Evolutionary conservation across 53 echinoderm and acorn worm genomes (phyloP), one percentile per base, ranked within the genome.

Genomic region (Apostichopus leukothele): DNA sequence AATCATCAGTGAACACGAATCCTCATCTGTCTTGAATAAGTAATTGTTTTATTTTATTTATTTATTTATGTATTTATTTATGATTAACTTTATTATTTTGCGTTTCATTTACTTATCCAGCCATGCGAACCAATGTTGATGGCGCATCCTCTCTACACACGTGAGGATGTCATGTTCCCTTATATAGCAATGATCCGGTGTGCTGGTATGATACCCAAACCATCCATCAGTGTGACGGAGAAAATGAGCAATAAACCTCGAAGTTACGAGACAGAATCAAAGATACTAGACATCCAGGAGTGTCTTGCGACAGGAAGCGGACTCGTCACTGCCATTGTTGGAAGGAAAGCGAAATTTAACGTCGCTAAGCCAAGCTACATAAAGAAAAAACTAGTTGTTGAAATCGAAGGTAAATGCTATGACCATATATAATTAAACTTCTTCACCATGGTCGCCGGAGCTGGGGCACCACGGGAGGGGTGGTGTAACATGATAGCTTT

Each of bases 221-320:
- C 25, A 10, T 14, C 51, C 9, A 16, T 18, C 50, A 83, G 26
- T 21, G 23, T 52, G 18, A 23, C 5, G 66, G 79, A 89, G 68
- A 50, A 9, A 7, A 13, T 60, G 12, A 19, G 61, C 26, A 4
- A n/a, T n/a, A 22, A n/a, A 77, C 7, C 11, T 7, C 11, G 11
- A 16, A 89, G 86, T 18, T 78, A 54, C 5, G 87, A 83, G 0
- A 79, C 63, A 1, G 75, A 81, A 18, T 75, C 78, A 13, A 86
- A 89, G 27, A 51, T 90, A 4, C 78, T 55, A 18, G 79, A 89
- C 52, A 86, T 92, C 25, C 78, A 90, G 51, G 93, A 99, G 52
- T 99, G 99, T 87, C 90, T 92, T n/a, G 99, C 99, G 11, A 94
- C 90, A 19, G 99, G 99, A 9, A 99, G 99, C 60, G 99, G 99